Evolutionary conservation across 1,140 invertebrate species (phyloP).

Genomic region (Caligus rogercresseyi): DNA sequence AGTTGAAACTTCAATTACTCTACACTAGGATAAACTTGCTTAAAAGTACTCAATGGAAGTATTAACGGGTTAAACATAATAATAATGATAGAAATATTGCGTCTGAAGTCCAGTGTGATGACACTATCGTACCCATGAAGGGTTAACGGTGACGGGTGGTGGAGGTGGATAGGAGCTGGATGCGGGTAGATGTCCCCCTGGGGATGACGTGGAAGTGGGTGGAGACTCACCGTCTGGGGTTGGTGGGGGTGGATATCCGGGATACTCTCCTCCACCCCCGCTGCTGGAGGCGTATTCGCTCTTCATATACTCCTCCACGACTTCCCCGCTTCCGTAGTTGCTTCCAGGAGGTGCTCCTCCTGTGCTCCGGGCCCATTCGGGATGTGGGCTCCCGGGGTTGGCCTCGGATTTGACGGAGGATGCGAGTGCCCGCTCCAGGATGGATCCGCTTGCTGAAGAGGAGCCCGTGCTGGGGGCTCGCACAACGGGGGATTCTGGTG

Average conservation of each 20-base stretch:
- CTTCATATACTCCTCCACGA: neutral
- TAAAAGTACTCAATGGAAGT: neutral
- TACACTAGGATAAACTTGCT: neutral
- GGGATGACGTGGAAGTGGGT: neutral
- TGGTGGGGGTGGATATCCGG: neutral
- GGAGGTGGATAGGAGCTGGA: neutral
- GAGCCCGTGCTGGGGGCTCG: constrained; percentile 9
- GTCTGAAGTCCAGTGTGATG: too few relatives aligned
- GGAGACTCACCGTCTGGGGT: neutral
- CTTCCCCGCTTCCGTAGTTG: neutral
- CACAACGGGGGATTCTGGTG: neutral
- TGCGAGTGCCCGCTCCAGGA: constrained; percentile 17
- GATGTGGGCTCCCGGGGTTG: neutral
- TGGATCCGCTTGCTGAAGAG: constrained; percentile 2
- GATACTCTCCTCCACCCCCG: neutral
- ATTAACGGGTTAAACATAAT: neutral
- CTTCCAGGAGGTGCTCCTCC: neutral
- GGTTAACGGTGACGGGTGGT: neutral
- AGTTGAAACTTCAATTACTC: neutral
- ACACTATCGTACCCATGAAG: neutral
- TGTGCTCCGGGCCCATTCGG: neutral
- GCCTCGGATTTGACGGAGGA: constrained; percentile 5
- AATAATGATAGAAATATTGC: neutral
- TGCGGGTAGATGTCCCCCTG: neutral
- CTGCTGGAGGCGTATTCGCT: neutral